A percentile compares a stretch with the other conserved stretches of the same genome.
Evolutionary conservation across 2,113 vertebrate genomes (phyloP).

Genomic region (Stegostoma tigrinum): DNA sequence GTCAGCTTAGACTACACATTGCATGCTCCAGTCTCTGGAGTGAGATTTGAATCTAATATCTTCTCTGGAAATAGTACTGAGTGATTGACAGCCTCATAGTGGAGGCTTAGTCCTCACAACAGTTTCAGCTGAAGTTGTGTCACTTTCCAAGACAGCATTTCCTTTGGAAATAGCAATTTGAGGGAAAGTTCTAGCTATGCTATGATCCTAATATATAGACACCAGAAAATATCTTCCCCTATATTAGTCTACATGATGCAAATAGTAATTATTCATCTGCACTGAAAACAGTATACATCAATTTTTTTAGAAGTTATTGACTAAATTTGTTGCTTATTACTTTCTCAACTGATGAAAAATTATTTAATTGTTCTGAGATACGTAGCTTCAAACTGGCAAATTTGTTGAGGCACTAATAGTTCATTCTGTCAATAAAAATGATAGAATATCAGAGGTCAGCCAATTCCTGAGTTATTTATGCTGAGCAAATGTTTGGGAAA

Average conservation of each 20-base stretch:
- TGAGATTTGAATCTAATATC: background rate
- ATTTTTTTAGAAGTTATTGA: background rate
- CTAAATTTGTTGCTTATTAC: background rate
- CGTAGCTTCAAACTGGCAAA: background rate
- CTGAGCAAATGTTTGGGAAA: too few relatives aligned
- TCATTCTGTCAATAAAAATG: slow-evolving; percentile 11
- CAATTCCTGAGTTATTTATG: background rate
- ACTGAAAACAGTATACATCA: background rate
- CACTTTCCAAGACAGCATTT: background rate
- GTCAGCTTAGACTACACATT: background rate
- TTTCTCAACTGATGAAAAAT: background rate
- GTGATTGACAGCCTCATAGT: background rate
- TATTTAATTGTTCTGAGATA: background rate
- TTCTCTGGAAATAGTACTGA: background rate
- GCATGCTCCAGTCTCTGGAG: background rate
- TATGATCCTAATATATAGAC: background rate
- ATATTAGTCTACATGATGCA: background rate
- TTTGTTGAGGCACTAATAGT: background rate
- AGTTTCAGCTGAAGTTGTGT: background rate
- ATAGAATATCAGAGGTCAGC: background rate
- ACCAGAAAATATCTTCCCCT: background rate
- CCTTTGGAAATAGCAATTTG: background rate
- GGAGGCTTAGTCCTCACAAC: background rate
- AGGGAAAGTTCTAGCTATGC: background rate
- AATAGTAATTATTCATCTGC: background rate